Conservation (phyloP, 2,113 vertebrate genomes). For the Scophthalmus maximus region DNA sequence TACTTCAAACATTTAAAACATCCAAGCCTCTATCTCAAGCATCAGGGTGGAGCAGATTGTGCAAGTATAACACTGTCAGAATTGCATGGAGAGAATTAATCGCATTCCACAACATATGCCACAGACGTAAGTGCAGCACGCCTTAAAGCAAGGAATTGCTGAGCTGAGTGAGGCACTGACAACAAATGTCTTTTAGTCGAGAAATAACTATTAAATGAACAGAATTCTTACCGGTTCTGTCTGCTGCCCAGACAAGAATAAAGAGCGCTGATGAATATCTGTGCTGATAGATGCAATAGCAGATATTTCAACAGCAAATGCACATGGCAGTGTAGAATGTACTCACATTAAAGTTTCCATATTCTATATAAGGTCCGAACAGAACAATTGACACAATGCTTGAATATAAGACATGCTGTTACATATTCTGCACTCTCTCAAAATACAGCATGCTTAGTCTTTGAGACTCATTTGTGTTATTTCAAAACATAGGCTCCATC, state of each 20-base stretch:
- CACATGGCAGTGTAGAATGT: constrained; percentile 34
- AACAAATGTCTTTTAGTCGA: constrained; percentile 43
- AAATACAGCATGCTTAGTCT: too few relatives aligned
- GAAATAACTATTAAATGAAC: constrained; percentile 49
- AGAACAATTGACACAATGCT: too few relatives aligned
- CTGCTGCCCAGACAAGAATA: constrained; percentile 54
- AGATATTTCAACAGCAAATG: constrained; percentile 44
- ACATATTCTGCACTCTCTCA: too few relatives aligned
- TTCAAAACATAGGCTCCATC: too few relatives aligned
- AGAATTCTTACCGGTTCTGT: constrained; percentile 44
- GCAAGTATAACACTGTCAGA: constrained; percentile 60
- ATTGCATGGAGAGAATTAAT: constrained; percentile 63
- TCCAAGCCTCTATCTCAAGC: constrained; percentile 40
- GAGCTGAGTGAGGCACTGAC: constrained; percentile 51
- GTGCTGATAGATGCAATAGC: constrained; percentile 57
- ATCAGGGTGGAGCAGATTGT: constrained; percentile 71
- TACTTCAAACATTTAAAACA: constrained; percentile 37
- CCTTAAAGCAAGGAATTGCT: constrained; percentile 48
- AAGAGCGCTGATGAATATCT: constrained; percentile 62
- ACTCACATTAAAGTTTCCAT: constrained; percentile 18
- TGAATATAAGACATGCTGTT: too few relatives aligned
- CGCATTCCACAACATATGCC: constrained; percentile 69
- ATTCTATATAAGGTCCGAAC: neutral
- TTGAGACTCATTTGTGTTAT: too few relatives aligned
- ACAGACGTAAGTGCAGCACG: constrained; percentile 57